Evolutionary conservation across 2,113 vertebrate species (phyloP).

Genomic region (Axis porcinus): DNA sequence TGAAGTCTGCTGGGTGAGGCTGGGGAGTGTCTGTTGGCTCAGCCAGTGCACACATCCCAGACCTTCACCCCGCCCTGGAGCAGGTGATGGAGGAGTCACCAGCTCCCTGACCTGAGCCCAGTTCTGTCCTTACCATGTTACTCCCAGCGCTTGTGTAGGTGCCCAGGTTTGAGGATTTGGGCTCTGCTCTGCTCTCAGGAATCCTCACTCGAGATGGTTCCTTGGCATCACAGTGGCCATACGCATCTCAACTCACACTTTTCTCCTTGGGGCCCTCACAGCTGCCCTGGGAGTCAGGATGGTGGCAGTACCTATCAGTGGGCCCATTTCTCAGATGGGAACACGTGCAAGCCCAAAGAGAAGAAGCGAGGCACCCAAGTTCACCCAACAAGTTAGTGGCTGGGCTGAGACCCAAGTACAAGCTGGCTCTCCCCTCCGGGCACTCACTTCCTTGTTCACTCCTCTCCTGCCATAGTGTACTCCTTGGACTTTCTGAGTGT

Average conservation of each 20-base stretch:
- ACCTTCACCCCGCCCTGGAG: not conserved
- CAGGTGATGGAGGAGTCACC: not conserved
- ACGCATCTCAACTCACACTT: not conserved
- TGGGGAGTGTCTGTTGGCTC: not conserved
- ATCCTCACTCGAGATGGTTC: not conserved
- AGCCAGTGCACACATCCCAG: fast-evolving
- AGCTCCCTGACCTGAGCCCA: not conserved
- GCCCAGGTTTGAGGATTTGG: not conserved
- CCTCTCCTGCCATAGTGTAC: not conserved
- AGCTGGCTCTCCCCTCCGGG: not conserved
- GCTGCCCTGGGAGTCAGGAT: not conserved
- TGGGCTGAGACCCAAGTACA: not conserved
- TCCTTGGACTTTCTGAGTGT: not conserved
- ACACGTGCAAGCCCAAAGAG: not conserved
- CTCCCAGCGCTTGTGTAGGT: not conserved
- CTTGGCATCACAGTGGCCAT: not conserved
- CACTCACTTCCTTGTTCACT: not conserved
- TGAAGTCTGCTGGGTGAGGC: not conserved
- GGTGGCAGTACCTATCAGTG: no score
- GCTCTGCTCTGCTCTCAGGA: not conserved
- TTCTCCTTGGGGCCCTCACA: not conserved
- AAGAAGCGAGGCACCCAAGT: not conserved
- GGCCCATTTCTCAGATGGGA: not conserved
- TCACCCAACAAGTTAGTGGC: not conserved
- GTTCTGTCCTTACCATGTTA: not conserved